phyloP scores from a whole-genome alignment of 2,888 invertebrate genomes.

The Pinctada fucata region DNA sequence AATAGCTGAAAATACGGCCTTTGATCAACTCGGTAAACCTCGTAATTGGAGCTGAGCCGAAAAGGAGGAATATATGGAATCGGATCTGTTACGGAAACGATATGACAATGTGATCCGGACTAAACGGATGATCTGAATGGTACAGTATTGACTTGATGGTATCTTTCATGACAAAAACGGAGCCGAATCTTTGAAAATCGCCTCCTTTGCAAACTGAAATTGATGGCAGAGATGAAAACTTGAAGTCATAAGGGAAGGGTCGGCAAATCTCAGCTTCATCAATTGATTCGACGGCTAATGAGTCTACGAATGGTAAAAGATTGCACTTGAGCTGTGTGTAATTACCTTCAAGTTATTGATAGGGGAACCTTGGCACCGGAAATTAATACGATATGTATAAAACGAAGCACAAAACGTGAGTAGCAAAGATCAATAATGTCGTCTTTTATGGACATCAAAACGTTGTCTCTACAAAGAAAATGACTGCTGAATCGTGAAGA shows the following conservation, averaged over 20 bases:
- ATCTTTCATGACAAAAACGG: not conserved
- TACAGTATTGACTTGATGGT: not conserved
- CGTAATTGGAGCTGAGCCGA: not conserved
- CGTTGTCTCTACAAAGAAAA: too few species aligned
- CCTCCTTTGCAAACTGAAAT: not conserved
- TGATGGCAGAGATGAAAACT: not conserved
- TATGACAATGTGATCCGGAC: not conserved
- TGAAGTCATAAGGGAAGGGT: not conserved
- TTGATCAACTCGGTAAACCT: not conserved
- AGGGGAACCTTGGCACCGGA: not conserved
- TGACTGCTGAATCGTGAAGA: too few species aligned
- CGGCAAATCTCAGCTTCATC: not conserved
- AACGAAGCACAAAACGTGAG: slow-evolving; percentile 1
- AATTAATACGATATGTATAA: slow-evolving; percentile 1
- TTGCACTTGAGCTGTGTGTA: not conserved
- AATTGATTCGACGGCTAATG: not conserved
- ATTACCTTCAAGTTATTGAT: slow-evolving; percentile 3
- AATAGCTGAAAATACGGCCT: not conserved
- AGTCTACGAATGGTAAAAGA: not conserved
- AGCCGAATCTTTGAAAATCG: not conserved
- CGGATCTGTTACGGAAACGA: not conserved
- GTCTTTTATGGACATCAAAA: too few species aligned
- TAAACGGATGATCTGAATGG: not conserved
- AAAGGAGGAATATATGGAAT: not conserved
- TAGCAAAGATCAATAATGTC: not conserved